phyloP scores from a whole-genome alignment of 2,797 vertebrate species.

The Rhabdophis nuchalis region DNA sequence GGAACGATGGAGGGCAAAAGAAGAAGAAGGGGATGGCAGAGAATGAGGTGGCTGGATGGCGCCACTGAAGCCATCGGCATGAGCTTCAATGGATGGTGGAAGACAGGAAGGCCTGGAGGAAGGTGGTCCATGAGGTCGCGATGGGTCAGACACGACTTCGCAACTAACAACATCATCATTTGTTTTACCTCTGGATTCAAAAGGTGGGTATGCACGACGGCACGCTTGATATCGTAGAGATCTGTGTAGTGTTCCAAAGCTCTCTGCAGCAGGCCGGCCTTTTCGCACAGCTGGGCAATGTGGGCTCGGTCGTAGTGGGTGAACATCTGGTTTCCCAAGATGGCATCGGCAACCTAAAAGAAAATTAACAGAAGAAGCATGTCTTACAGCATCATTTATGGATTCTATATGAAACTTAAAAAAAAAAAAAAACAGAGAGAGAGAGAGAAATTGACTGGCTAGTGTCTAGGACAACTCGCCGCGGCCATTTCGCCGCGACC shows the following conservation, averaged over 20 bases:
- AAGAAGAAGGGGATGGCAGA: no score
- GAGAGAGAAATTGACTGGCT: not conserved
- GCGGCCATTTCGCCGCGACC: rapidly evolving
- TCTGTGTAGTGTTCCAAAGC: conserved; percentile 89
- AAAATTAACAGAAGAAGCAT: not conserved
- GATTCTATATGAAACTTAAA: not conserved
- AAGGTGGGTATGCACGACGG: conserved; percentile 86
- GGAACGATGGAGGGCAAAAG: no score
- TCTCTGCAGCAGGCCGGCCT: conserved; percentile 87
- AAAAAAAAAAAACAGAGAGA: not conserved
- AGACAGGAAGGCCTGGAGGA: no score
- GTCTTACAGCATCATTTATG: not conserved
- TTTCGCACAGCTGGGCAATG: conserved; percentile 90
- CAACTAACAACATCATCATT: no score
- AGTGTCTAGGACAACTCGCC: not conserved
- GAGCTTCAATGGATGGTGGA: no score
- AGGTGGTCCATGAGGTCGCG: no score
- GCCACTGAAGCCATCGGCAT: no score
- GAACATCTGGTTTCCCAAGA: conserved; percentile 94
- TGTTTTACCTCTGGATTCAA: conserved; percentile 85
- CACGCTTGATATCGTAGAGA: conserved; percentile 86
- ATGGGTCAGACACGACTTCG: no score
- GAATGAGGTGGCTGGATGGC: no score
- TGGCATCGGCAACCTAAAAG: conserved; percentile 87
- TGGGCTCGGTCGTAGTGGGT: conserved; percentile 88